A percentile compares a stretch with the other conserved stretches of the same genome.
These are phyloP conservation scores for Stenotaenia linearis DNA, from an alignment of 2,888 invertebrate species.

Conservation along the genomic window DNA sequence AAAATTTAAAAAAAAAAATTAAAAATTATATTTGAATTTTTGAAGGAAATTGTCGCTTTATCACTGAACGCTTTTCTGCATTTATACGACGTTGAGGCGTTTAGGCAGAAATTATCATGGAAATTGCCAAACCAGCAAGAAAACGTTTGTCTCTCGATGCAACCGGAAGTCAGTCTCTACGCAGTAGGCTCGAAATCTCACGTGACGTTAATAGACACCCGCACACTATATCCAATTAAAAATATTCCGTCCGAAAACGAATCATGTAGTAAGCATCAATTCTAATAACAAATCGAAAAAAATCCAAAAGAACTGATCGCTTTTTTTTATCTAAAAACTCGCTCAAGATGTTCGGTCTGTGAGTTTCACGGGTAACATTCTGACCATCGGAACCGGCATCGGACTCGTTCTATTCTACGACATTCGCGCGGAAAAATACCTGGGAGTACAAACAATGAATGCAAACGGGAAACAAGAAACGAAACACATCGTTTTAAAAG, in stretches of 20 bases:
- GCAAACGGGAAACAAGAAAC: background rate
- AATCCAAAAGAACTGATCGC: background rate
- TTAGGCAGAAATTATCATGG: slow-evolving; percentile 77
- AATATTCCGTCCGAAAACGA: slow-evolving; percentile 80
- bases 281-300: background rate
- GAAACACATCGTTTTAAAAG: slow-evolving; percentile 68
- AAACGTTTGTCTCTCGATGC: slow-evolving; percentile 84
- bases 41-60: slow-evolving; percentile 80
- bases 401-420: slow-evolving; percentile 93
- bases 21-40: slow-evolving; percentile 36
- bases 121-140: slow-evolving; percentile 85
- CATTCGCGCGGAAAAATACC: slow-evolving; percentile 79
- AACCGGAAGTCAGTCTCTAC: slow-evolving; percentile 73
- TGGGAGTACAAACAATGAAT: slow-evolving; percentile 58
- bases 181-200: slow-evolving; percentile 92
- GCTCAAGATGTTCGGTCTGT: slow-evolving; percentile 67
- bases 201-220: slow-evolving; percentile 79
- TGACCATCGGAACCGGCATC: slow-evolving; percentile 89
- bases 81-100: slow-evolving; percentile 84
- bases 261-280: slow-evolving; percentile 64
- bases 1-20: background rate
- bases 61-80: slow-evolving; percentile 91
- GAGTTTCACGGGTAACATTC: slow-evolving; percentile 79
- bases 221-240: slow-evolving; percentile 69
- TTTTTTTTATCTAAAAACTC: slow-evolving; percentile 30